Evolutionary conservation across 2,113 vertebrate species (phyloP).

Genomic region (Phrynosoma platyrhinos): DNA sequence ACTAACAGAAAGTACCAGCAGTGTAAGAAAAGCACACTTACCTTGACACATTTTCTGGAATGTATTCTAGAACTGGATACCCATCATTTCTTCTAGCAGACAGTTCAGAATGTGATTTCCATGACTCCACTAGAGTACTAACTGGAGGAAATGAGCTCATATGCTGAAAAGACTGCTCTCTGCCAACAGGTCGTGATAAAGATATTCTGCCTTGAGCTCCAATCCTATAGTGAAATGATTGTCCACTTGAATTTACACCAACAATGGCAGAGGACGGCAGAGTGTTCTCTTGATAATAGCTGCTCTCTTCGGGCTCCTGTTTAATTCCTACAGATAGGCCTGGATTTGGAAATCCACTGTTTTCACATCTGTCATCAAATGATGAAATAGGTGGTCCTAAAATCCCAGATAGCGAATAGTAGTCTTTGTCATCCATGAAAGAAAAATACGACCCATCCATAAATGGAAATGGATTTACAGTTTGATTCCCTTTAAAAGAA

Average conservation of each 20-base stretch:
- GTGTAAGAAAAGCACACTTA: conserved; percentile 55
- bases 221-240: conserved; percentile 99
- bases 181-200: conserved; percentile 89
- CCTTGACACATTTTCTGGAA: conserved; percentile 90
- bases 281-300: conserved; percentile 93
- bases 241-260: conserved; percentile 97
- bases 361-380: conserved; percentile 90
- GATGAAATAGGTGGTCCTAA: conserved; percentile 94
- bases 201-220: conserved; percentile 98
- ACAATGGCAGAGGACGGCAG: conserved; percentile 94
- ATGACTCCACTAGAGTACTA: conserved; percentile 92
- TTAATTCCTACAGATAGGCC: conserved; percentile 92
- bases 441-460: conserved; percentile 96
- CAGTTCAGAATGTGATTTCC: conserved; percentile 94
- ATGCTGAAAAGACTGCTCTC: conserved; percentile 94
- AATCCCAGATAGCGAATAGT: conserved; percentile 97
- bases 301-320: conserved; percentile 92
- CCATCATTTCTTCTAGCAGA: conserved; percentile 89
- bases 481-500: conserved; percentile 86
- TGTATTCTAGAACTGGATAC: conserved; percentile 92
- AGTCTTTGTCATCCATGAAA: conserved; percentile 97
- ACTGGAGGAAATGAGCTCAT: conserved; percentile 96
- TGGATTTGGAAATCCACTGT: conserved; percentile 87
- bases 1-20: neutral
- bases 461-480: conserved; percentile 89